Evolutionary conservation across 2,888 invertebrate species (phyloP), one percentile per base, ranked within the genome.

Genomic region (Pasiphila rectangulata): DNA sequence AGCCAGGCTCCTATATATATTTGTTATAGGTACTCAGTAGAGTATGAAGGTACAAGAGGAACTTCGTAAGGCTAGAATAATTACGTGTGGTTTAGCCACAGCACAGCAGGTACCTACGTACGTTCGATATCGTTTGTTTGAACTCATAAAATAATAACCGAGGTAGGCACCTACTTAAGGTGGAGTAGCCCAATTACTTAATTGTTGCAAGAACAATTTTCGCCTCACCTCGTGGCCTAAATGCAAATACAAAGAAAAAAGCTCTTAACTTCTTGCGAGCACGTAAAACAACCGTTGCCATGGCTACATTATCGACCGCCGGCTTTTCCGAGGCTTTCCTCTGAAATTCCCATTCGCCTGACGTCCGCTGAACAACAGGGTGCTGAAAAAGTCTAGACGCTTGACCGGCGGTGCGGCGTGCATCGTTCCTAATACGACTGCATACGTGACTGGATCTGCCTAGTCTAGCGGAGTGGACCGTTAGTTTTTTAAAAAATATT

Each of bases 221-320:
- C 64, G 63, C 72, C 70, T 74, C 72, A 67, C 73, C 68, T 64
- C 64, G 67, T 85, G 84, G 76, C 86, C 85, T 84, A 75, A 77
- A 87, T 87, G 82, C 81, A 83, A 86, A 86, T 83, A 71, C 49
- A 63, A 75, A 71, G 77, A 79, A 80, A 79, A 78, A 42, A 66
- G 63, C 70, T 70, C 63, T n/a, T 67, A 70, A 72, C 68, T 78
- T 72, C 73, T 76, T 64, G 56, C 64, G 61, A 70, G 64, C 79
- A 82, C 80, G 75, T 83, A 77, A 86, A 87, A 83, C 86, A 83
- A 76, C 75, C 82, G 84, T 87, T 75, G 54, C 82, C 77, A 87
- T 86, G 79, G 67, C 77, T 72, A 88, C 81, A 35, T 61, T 87
- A 88, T 88, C 87, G 88, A 88, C 73, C 85, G 77, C 73, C 77